These are phyloP conservation scores for Pachycephus smyrnensis DNA, from an alignment of 2,888 invertebrate species.

Conservation along the genomic window DNA sequence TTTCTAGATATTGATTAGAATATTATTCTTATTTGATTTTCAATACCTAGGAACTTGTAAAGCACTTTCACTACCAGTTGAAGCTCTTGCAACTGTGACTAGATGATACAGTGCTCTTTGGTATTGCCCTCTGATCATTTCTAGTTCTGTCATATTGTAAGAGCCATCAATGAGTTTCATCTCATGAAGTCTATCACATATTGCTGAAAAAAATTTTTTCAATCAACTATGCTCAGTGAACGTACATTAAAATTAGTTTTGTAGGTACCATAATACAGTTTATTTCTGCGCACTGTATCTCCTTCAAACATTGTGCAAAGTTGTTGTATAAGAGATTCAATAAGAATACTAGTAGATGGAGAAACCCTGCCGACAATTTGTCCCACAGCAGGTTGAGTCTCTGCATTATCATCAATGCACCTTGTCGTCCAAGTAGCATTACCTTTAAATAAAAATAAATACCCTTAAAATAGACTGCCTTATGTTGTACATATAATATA, in stretches of 20 bases:
- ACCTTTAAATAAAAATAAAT: conserved; percentile 32
- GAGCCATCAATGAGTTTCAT: conserved; percentile 80
- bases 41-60: conserved; percentile 48
- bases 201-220: conserved; percentile 58
- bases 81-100: conserved; percentile 71
- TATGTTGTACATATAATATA: background rate
- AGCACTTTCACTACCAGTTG: conserved; percentile 44
- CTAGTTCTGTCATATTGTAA: conserved; percentile 77
- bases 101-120: conserved; percentile 76
- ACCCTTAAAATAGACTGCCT: background rate
- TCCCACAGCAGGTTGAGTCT: conserved; percentile 21
- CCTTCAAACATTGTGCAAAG: conserved; percentile 76
- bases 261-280: conserved; percentile 71
- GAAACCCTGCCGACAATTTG: conserved; percentile 61
- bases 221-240: background rate
- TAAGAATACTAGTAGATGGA: conserved; percentile 76
- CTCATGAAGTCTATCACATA: conserved; percentile 76
- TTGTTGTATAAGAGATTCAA: conserved; percentile 78
- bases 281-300: conserved; percentile 71
- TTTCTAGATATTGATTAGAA: conserved; percentile 26
- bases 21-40: background rate
- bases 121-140: conserved; percentile 77
- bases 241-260: background rate
- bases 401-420: conserved; percentile 31
- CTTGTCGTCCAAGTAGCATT: conserved; percentile 31